These are phyloP conservation scores for Dichetophora obliterata DNA, from an alignment of 2,888 invertebrate species.

Conservation along the genomic window DNA sequence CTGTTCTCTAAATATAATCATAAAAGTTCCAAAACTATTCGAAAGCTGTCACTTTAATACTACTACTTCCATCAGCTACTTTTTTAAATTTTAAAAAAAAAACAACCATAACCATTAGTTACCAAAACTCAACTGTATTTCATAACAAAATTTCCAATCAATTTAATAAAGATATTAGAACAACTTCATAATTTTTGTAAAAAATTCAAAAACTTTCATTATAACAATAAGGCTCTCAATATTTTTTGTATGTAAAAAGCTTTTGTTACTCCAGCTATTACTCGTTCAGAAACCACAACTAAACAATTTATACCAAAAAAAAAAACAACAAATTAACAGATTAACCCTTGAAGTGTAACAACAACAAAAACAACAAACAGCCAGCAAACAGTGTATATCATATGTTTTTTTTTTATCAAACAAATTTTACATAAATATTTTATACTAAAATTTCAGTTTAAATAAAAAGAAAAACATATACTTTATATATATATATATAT, in stretches of 20 bases:
- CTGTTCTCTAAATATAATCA: neutral
- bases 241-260: conserved; percentile 1
- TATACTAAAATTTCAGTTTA: neutral
- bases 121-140: neutral
- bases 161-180: neutral
- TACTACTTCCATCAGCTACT: neutral
- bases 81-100: neutral
- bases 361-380: conserved; percentile 33
- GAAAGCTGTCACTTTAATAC: neutral
- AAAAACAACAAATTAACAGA: conserved; percentile 13
- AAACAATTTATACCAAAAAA: neutral
- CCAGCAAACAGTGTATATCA: neutral
- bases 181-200: neutral
- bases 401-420: conserved; percentile 1
- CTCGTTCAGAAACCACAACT: neutral
- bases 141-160: neutral
- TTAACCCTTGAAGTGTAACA: conserved; percentile 4
- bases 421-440: conserved; percentile 27
- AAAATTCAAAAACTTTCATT: neutral
- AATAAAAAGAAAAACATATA: neutral
- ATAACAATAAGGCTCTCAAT: conserved; percentile 27
- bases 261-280: conserved; percentile 3
- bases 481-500: conserved; percentile 33
- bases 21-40: neutral
- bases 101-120: neutral